Evolutionary conservation across 2,113 vertebrate species (phyloP).

Genomic region (Megaleporinus macrocephalus): DNA sequence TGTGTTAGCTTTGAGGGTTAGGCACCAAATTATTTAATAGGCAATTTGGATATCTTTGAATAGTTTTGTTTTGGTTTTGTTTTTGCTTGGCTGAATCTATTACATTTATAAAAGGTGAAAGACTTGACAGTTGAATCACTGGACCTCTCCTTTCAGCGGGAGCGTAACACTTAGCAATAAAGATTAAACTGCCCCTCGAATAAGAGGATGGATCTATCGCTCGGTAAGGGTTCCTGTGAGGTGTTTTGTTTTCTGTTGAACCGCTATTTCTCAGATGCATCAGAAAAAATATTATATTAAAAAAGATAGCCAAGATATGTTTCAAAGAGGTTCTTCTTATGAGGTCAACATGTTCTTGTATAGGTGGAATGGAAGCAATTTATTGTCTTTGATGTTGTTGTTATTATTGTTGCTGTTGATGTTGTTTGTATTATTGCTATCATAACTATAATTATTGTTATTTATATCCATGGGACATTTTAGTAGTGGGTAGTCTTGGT

Average conservation of each 20-base stretch:
- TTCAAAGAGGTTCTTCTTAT: constrained; percentile 36
- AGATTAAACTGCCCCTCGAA: constrained; percentile 43
- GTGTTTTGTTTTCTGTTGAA: constrained; percentile 12
- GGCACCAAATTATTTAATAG: constrained; percentile 46
- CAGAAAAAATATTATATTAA: constrained; percentile 29
- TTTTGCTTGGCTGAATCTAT: neutral
- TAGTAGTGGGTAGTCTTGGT: constrained; percentile 71
- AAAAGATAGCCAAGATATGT: neutral
- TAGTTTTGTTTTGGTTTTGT: neutral
- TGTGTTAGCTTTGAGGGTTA: neutral
- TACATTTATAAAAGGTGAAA: constrained; percentile 18
- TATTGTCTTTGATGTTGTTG: constrained; percentile 62
- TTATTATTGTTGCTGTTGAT: constrained; percentile 59
- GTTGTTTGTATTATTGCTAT: constrained; percentile 64
- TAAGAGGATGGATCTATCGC: neutral
- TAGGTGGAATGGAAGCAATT: constrained; percentile 67
- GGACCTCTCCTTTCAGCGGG: constrained; percentile 34
- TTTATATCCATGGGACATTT: constrained; percentile 86
- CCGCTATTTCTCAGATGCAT: constrained; percentile 39
- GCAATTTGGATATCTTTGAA: neutral
- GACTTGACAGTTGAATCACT: constrained; percentile 39
- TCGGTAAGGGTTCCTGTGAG: neutral
- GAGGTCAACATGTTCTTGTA: constrained; percentile 58
- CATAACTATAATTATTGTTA: constrained; percentile 69
- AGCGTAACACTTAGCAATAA: constrained; percentile 52